Evolutionary conservation across 2,888 invertebrate species (phyloP).

Genomic region (Phytoseiulus persimilis): DNA sequence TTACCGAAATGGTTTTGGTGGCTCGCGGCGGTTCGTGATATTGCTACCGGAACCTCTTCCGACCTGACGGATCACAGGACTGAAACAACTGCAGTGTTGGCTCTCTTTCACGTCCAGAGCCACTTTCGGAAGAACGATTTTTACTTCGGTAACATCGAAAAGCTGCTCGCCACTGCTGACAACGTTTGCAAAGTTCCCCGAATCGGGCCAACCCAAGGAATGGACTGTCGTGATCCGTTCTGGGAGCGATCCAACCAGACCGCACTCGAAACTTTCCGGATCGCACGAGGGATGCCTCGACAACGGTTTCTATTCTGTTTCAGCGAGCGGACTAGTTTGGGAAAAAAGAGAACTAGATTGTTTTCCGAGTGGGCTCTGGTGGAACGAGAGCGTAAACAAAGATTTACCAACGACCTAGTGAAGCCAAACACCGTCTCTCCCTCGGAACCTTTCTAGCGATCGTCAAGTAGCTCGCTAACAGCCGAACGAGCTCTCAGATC

Average conservation of each 20-base stretch:
- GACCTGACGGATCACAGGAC: neutral
- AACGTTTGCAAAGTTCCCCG: too few species aligned
- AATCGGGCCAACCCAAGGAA: too few species aligned
- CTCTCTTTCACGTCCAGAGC: neutral
- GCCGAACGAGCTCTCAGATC: neutral
- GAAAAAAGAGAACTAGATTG: neutral
- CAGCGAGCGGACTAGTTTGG: neutral
- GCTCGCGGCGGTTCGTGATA: neutral
- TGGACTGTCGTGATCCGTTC: too few species aligned
- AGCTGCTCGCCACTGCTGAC: too few species aligned
- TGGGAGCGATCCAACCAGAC: too few species aligned
- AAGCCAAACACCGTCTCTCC: neutral
- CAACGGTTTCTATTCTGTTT: neutral
- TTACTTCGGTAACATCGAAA: neutral
- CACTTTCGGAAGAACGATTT: neutral
- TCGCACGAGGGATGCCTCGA: neutral
- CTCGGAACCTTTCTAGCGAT: neutral
- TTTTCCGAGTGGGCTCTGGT: neutral
- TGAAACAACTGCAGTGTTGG: neutral
- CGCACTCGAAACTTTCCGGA: too few species aligned
- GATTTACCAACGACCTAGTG: neutral
- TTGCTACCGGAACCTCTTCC: neutral
- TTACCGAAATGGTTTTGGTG: constrained; percentile 5
- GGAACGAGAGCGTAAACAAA: neutral
- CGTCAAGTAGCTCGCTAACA: neutral